Conservation (phyloP, 2,797 vertebrate genomes). For the Schizopygopsis pylzovi region DNA sequence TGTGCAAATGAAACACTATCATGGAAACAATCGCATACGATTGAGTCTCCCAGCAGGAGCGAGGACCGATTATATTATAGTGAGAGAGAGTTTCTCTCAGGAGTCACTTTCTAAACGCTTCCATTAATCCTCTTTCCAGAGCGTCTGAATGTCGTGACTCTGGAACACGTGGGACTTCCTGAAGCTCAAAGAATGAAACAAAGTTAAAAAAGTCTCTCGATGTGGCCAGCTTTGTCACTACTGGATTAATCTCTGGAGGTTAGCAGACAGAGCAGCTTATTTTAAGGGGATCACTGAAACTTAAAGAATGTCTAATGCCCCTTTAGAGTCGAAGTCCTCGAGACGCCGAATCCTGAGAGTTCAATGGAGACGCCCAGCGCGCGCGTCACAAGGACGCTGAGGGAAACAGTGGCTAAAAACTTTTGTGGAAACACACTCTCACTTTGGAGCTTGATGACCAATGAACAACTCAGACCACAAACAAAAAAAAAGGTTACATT, state of each 20-base stretch:
- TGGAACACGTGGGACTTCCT: conserved; percentile 26
- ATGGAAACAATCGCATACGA: conserved; percentile 31
- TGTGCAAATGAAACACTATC: conserved; percentile 54
- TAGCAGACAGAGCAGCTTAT: conserved; percentile 37
- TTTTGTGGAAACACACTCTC: background rate
- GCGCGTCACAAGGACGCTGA: background rate
- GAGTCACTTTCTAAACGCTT: conserved; percentile 33
- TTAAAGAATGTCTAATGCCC: conserved; percentile 49
- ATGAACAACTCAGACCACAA: background rate
- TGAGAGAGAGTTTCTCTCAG: conserved; percentile 19
- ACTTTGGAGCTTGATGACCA: background rate
- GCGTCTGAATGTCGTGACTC: conserved; percentile 16
- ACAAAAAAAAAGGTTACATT: too few species aligned
- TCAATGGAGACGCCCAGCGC: background rate
- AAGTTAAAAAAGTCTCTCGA: conserved; percentile 10
- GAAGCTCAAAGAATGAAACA: conserved; percentile 17
- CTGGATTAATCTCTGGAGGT: conserved; percentile 24
- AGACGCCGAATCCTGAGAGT: background rate
- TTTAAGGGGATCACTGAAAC: conserved; percentile 49
- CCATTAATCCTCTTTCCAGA: conserved; percentile 45
- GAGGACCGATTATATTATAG: background rate
- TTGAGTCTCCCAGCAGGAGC: conserved; percentile 43
- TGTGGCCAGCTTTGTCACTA: background rate
- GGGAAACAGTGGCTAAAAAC: background rate
- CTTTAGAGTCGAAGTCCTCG: background rate